Evolutionary conservation across 2,113 vertebrate species (phyloP).

Genomic region (Isichthys henryi): DNA sequence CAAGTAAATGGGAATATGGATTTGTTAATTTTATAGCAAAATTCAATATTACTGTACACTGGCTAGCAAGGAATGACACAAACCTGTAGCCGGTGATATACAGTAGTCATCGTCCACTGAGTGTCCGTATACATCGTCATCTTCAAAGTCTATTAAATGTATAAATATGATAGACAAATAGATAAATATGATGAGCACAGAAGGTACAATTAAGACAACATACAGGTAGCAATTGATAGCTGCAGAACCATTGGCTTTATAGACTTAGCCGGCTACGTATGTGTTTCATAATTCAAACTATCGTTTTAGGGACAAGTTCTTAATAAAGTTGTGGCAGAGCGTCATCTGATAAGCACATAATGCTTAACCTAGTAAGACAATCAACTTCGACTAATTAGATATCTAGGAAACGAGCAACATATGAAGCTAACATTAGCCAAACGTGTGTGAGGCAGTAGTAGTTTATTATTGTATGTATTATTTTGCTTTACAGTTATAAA

Average conservation of each 20-base stretch:
- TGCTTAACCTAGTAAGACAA: not conserved
- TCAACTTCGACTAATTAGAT: not conserved
- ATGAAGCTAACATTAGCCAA: not conserved
- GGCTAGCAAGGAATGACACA: conserved; percentile 34
- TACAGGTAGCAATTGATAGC: not conserved
- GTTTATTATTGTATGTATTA: not conserved
- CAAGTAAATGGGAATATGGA: not conserved
- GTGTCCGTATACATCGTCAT: conserved; percentile 92
- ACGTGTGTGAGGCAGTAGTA: not conserved
- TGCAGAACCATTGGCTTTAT: not conserved
- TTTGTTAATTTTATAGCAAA: not conserved
- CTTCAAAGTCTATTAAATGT: conserved; percentile 79
- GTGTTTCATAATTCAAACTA: not conserved
- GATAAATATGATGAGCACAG: not conserved
- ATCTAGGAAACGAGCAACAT: not conserved
- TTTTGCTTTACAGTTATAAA: not conserved
- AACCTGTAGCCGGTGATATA: conserved; percentile 97
- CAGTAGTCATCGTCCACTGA: conserved; percentile 97
- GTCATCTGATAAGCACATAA: not conserved
- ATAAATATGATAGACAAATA: conserved; percentile 20
- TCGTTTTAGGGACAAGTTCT: not conserved
- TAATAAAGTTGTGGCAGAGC: not conserved
- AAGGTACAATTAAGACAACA: not conserved
- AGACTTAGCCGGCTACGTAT: not conserved
- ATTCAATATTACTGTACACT: not conserved